Base-by-base conservation (phyloP, 2,797 vertebrate species). In the Gymnoscopelus microlampas region DNA sequence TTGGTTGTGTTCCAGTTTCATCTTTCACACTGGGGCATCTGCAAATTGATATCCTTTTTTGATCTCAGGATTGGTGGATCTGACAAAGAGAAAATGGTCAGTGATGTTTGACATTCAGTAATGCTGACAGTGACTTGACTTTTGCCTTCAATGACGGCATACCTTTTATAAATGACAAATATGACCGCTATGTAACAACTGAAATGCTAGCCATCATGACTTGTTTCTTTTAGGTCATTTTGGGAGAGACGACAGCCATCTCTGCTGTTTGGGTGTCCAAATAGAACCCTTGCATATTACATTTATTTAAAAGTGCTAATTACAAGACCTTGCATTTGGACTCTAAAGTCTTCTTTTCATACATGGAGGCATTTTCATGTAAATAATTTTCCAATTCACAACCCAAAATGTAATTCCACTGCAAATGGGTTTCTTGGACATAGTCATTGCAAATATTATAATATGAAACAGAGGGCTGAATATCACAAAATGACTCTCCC, bases 401-500 rank as follows among this genome's bases (percentile, higher is more conserved):
- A 67, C 53, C 61, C 62, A 50, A 63, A 80, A 73, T 8, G 19
- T 32, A 55, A 77, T 72, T 73, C 15, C 9, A 53, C 14, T 69
- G 24, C 14, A 63, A 76, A 72, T 67, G 39, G 23, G 62, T 50
- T 64, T 80, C 48, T 63, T 61, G 24, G 10, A 35, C 35, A 63
- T 49, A 3, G 55, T 54, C 57, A 65, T 77, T 85, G 80, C 54
- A 62, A 80, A 70, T 61, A 71, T 26, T 47, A 12, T 15, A 68
- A 63, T 73, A 59, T 60, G 64, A 80, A 83, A 78, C 62, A 64
- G n/a, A 68, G 24, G 44, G 5, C 60, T 59, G 68, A 73, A 69
- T 83, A 75, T 83, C 78, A 79, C 71, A 83, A 90, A 92, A 88
- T 88, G 83, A 79, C 80, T 83, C 69, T 10, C 39, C 8, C 39